Conservation (phyloP, 2,113 vertebrate genomes). For the Nematolebias whitei region DNA sequence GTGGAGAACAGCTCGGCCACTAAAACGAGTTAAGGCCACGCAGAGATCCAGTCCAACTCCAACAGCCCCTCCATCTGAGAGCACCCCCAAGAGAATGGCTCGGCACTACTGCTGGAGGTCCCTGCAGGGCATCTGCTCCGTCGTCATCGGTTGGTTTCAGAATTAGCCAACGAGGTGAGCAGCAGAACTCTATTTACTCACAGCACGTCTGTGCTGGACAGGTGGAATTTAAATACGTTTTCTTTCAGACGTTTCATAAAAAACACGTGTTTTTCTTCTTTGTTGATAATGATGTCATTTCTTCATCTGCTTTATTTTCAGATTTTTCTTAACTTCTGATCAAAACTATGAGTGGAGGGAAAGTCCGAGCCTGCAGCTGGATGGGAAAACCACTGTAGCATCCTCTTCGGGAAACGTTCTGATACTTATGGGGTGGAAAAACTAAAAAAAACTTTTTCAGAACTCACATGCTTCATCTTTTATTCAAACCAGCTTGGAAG, state of each 20-base stretch:
- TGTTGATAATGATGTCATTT: constrained; percentile 2
- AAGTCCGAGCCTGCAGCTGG: constrained; percentile 5
- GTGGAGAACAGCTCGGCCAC: not conserved
- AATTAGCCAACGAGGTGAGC: constrained; percentile 76
- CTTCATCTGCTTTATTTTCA: constrained; percentile 32
- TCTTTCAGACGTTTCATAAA: not conserved
- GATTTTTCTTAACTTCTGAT: constrained; percentile 34
- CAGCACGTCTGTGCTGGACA: not conserved
- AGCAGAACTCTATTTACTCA: constrained; percentile 1
- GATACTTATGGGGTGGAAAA: constrained; percentile 19
- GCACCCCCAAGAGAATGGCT: constrained; percentile 75
- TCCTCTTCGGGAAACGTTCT: constrained; percentile 22
- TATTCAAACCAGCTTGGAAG: not conserved
- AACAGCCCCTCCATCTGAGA: constrained; percentile 49
- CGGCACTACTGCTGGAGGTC: constrained; percentile 84
- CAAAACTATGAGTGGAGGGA: constrained; percentile 1
- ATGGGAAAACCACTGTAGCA: constrained; percentile 10
- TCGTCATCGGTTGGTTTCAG: constrained; percentile 79
- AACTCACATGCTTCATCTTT: not conserved
- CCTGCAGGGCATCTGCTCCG: constrained; percentile 80
- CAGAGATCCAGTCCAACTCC: constrained; percentile 16
- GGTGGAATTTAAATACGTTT: constrained; percentile 10
- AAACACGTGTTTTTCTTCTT: not conserved
- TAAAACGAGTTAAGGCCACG: constrained; percentile 23
- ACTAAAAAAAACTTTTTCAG: constrained; percentile 5